phyloP scores from a whole-genome alignment of 2,888 invertebrate genomes.

The Fragum fragum region DNA sequence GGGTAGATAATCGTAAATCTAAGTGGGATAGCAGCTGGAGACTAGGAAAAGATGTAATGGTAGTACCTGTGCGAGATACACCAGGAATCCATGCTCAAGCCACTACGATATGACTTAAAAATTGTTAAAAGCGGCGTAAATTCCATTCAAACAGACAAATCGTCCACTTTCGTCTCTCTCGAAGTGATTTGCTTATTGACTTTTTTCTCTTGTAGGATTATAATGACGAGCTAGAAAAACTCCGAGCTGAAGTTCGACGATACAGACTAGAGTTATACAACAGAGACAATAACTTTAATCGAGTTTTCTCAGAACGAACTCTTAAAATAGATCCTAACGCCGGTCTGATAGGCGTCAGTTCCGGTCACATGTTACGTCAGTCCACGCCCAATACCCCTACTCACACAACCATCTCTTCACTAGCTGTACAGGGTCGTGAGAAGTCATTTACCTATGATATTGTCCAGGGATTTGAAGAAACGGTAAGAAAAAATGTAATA shows the following conservation, averaged over 20 bases:
- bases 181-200: too few species aligned
- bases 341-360: conserved; percentile 71
- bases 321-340: conserved; percentile 79
- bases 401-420: conserved; percentile 52
- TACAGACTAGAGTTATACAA: conserved; percentile 85
- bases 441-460: conserved; percentile 77
- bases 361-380: conserved; percentile 61
- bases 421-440: conserved; percentile 66
- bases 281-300: conserved; percentile 85
- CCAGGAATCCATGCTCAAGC: too few species aligned
- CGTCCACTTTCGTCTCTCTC: too few species aligned
- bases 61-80: too few species aligned
- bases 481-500: conserved; percentile 49
- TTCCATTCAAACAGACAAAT: too few species aligned
- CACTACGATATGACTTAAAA: too few species aligned
- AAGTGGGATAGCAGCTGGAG: too few species aligned
- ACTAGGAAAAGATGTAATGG: too few species aligned
- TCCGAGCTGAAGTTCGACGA: conserved; percentile 81
- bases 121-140: too few species aligned
- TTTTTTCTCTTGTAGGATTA: conserved; percentile 78
- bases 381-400: conserved; percentile 51
- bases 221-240: conserved; percentile 83
- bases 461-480: conserved; percentile 75
- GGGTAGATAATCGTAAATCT: too few species aligned
- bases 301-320: conserved; percentile 84